Percentiles rank a stretch among this genome's conserved stretches.
These are phyloP conservation scores for Blastobasis adustella DNA, from an alignment of 2,888 invertebrate genomes.

Conservation along the genomic window DNA sequence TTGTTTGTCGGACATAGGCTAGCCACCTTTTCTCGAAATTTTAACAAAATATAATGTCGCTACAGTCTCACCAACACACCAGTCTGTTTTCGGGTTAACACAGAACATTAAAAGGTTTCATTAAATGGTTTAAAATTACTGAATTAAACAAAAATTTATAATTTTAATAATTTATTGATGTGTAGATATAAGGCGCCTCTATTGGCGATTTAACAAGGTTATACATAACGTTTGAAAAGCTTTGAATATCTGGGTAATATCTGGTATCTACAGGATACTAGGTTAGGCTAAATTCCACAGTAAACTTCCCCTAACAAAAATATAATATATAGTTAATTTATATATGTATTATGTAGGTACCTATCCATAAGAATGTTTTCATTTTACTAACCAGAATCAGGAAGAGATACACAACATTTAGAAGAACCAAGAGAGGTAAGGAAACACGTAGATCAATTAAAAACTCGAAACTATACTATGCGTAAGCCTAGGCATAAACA, in stretches of 20 bases:
- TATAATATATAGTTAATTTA: slow-evolving; percentile 33
- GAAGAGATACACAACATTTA: neutral
- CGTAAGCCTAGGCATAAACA: neutral
- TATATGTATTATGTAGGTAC: slow-evolving; percentile 8
- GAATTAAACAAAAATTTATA: slow-evolving; percentile 16
- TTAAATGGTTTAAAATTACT: no score
- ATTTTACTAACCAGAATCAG: neutral
- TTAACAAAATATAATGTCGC: slow-evolving; percentile 32
- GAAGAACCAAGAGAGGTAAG: no score
- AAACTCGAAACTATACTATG: no score
- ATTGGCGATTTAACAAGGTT: slow-evolving; percentile 57
- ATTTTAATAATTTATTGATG: slow-evolving; percentile 42
- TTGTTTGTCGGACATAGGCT: no score
- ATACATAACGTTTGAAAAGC: slow-evolving; percentile 45
- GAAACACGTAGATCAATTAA: no score
- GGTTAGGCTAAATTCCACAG: slow-evolving; percentile 13
- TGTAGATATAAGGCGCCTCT: slow-evolving; percentile 47
- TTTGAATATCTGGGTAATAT: slow-evolving; percentile 22
- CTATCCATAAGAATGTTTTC: neutral
- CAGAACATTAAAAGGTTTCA: neutral
- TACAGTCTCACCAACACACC: no score
- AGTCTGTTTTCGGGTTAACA: no score
- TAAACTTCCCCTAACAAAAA: slow-evolving; percentile 58
- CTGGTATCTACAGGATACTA: slow-evolving; percentile 19
- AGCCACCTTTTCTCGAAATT: no score